Percentiles rank a stretch among this genome's conserved stretches.
These are phyloP conservation scores for Sigmodon hispidus DNA, from an alignment of 2,113 vertebrate genomes.

Conservation along the genomic window DNA sequence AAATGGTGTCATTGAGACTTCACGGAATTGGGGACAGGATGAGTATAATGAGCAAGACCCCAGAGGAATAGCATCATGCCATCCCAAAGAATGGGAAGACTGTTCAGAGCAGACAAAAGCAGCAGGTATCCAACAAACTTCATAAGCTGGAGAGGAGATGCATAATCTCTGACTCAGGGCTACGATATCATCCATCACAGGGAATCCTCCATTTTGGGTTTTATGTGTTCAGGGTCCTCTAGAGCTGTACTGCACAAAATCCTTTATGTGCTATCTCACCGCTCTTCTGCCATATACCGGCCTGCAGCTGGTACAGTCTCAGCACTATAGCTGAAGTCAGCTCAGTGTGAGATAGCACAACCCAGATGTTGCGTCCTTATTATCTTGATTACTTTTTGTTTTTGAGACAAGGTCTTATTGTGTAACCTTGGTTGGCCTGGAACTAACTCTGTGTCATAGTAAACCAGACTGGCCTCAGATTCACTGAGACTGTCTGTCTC, in stretches of 20 bases:
- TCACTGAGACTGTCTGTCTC: background rate
- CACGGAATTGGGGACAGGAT: background rate
- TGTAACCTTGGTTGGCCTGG: background rate
- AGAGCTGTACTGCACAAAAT: background rate
- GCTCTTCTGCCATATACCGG: background rate
- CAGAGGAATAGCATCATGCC: background rate
- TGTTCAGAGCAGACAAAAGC: background rate
- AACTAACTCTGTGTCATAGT: background rate
- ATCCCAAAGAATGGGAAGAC: background rate
- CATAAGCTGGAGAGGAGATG: background rate
- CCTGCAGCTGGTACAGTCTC: background rate
- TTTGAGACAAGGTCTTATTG: background rate
- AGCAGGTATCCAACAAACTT: background rate
- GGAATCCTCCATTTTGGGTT: background rate
- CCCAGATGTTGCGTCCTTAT: background rate
- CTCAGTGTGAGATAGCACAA: background rate
- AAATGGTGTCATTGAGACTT: background rate
- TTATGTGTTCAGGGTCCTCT: background rate
- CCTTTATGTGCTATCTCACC: background rate
- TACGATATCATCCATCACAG: background rate
- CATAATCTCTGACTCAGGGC: background rate
- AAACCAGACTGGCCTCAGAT: background rate
- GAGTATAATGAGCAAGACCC: background rate
- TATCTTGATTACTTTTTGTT: background rate
- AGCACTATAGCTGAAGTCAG: background rate